Percentiles rank a stretch among this genome's conserved stretches.
These are phyloP conservation scores for Fundulus diaphanus DNA, from an alignment of 2,797 vertebrate species.

Conservation along the genomic window DNA sequence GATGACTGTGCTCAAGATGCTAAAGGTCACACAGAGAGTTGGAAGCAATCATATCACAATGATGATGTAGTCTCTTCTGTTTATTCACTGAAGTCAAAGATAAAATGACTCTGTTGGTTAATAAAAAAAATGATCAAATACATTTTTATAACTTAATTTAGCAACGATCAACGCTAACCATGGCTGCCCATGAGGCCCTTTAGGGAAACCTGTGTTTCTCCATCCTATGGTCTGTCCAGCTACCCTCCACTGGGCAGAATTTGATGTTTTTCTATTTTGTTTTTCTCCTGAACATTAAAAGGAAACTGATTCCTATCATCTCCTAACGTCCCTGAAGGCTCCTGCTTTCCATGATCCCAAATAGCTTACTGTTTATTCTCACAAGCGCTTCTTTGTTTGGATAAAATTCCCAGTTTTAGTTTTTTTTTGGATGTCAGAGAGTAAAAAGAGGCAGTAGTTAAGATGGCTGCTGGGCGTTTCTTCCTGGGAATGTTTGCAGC, in stretches of 20 bases:
- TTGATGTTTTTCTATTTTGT: no score
- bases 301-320: not conserved
- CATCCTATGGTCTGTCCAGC: no score
- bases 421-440: not conserved
- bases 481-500: constrained; percentile 30
- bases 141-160: not conserved
- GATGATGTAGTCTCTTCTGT: no score
- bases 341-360: not conserved
- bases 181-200: no score
- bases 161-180: not conserved
- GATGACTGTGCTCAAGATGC: not conserved
- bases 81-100: no score
- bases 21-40: not conserved
- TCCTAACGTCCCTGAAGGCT: not conserved
- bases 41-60: not conserved
- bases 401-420: not conserved
- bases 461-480: constrained; percentile 66
- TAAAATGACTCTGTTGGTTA: not conserved
- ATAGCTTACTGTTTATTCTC: not conserved
- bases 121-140: not conserved
- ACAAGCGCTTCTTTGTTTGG: not conserved
- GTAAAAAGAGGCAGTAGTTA: constrained; percentile 9
- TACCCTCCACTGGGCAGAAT: no score
- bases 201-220: no score
- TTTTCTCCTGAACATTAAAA: not conserved